A percentile compares a stretch with the other conserved stretches of the same genome.
phyloP scores from a whole-genome alignment of 2,888 invertebrate species.

The Macrosiphum euphorbiae region DNA sequence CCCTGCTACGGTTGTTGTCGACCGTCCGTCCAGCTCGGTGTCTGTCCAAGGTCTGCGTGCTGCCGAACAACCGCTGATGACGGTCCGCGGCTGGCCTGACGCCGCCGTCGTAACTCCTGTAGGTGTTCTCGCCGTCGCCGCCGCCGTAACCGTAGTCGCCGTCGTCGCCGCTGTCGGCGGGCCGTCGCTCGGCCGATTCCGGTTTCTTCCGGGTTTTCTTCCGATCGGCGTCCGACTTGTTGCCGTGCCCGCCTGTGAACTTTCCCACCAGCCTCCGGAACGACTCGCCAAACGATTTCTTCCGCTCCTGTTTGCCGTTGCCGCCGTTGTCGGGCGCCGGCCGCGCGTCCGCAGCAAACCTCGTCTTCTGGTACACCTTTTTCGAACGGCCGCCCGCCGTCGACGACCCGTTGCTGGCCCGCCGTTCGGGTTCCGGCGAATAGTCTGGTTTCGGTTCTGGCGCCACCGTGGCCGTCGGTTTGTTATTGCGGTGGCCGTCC shows the following conservation, averaged over 20 bases:
- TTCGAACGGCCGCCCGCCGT: conserved; percentile 72
- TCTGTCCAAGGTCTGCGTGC: conserved; percentile 66
- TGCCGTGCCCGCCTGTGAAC: conserved; percentile 76
- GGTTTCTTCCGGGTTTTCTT: conserved; percentile 69
- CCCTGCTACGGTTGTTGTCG: conserved; percentile 66
- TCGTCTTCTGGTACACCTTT: conserved; percentile 80
- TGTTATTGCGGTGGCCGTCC: conserved; percentile 56
- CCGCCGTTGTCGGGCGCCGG: conserved; percentile 28
- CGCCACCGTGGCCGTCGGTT: conserved; percentile 62
- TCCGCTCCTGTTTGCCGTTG: conserved; percentile 45
- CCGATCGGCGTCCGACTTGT: conserved; percentile 73
- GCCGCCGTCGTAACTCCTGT: conserved; percentile 74
- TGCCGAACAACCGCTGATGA: conserved; percentile 61
- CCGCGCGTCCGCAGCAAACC: conserved; percentile 73
- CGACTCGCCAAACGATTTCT: conserved; percentile 78
- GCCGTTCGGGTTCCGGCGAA: conserved; percentile 72
- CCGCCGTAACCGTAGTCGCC: conserved; percentile 36
- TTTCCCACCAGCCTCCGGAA: conserved; percentile 86
- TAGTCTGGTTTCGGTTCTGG: conserved; percentile 70
- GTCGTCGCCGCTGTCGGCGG: conserved; percentile 71
- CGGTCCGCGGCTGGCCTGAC: conserved; percentile 69
- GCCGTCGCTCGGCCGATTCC: conserved; percentile 68
- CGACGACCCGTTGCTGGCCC: conserved; percentile 73
- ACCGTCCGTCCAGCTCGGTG: conserved; percentile 63
- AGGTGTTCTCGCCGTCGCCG: conserved; percentile 70